Base-by-base conservation (phyloP, 2,113 vertebrate genomes). In the Lates calcarifer region DNA sequence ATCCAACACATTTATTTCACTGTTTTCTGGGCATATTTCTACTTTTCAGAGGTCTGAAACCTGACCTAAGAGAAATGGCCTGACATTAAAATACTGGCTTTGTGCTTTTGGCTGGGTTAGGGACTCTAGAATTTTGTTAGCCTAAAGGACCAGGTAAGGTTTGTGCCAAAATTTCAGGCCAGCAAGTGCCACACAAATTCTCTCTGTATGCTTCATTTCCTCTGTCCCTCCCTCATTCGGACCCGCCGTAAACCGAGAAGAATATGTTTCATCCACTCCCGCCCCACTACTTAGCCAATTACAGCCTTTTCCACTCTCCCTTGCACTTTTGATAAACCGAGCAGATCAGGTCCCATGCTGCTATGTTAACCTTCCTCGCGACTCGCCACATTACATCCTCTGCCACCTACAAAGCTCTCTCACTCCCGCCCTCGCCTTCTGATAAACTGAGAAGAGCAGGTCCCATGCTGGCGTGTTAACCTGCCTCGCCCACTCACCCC, bases 381-480 rank as follows among this genome's bases (percentile, higher is more conserved):
- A 71, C 56, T 73, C 18, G n/a, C 43, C 66, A 62, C 74, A 66
- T 73, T 60, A 60, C 77, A 69, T 64, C 71, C 70, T 69, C 57
- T 14, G 67, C 64, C 84, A 85, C 79, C 77, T 74, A 62, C 81
- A 24, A 77, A 15, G 78, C 79, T 37, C 62, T 20, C 55, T n/a
- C 63, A 20, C 67, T 31, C 41, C 64, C 18, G 20, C 68, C 72
- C 47, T 72, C 17, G 13, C 60, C 63, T 31, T 28, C 77, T 83
- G 85, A 89, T 81, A 65, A 84, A 87, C 61, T 60, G 78, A 87
- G 77, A 55, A 51, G 62, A 72, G 78, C 79, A 53, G 33, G 75
- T 81, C 77, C 82, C 87, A 77, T 58, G 90, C 84, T 82, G 89
- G 79, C 31, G 24, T 39, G 67, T 87, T 83, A 81, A 78, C 76